phyloP scores from a whole-genome alignment of 2,113 vertebrate genomes.

The Recurvirostra avosetta region DNA sequence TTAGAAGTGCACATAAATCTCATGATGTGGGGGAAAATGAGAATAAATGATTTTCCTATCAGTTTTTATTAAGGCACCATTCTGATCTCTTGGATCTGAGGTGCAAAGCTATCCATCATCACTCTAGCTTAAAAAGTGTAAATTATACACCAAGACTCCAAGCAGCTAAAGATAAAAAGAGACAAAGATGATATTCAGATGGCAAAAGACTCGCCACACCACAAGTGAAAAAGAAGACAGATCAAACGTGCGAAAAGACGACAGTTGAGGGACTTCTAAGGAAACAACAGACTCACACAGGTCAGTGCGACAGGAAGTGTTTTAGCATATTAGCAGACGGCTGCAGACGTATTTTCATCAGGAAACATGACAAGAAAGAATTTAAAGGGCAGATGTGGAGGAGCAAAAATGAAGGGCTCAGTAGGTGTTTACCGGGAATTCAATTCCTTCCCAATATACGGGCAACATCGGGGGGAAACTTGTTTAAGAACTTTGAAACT shows the following conservation, averaged over 20 bases:
- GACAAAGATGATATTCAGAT: neutral
- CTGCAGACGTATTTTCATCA: neutral
- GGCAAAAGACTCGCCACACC: neutral
- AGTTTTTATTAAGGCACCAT: neutral
- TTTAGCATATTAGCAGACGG: neutral
- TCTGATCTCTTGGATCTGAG: neutral
- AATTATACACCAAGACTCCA: neutral
- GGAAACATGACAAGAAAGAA: neutral
- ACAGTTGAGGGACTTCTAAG: neutral
- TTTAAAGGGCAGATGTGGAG: neutral
- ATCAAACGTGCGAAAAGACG: neutral
- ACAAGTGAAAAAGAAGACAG: neutral
- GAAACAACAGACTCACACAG: neutral
- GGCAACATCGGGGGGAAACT: accelerated
- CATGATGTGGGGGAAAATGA: neutral
- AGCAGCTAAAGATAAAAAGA: neutral
- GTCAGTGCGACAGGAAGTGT: neutral
- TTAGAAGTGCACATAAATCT: conserved; percentile 25
- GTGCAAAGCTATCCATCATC: conserved; percentile 13
- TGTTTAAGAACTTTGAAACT: neutral
- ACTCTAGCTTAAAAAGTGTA: neutral
- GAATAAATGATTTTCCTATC: conserved; percentile 8
- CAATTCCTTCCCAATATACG: neutral
- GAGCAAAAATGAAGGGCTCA: neutral
- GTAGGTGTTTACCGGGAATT: neutral